These are phyloP conservation scores for Huso huso DNA, from an alignment of 2,797 vertebrate species.

Conservation along the genomic window DNA sequence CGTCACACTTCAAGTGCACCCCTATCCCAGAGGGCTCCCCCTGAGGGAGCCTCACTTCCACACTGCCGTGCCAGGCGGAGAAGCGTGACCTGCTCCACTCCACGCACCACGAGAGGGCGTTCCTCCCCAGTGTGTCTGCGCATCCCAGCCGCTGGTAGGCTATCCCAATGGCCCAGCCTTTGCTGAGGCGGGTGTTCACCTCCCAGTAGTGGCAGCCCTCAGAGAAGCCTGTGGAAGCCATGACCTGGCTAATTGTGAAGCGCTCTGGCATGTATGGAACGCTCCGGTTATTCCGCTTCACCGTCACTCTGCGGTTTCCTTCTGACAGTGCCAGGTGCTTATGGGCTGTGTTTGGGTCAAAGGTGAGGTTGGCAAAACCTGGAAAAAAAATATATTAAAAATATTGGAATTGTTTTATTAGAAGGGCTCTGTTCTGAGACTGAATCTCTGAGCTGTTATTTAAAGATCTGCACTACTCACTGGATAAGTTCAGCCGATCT, in stretches of 20 bases:
- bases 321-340: neutral
- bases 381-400: too few species aligned
- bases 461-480: too few species aligned
- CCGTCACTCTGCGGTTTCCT: slow-evolving; percentile 35
- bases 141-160: slow-evolving; percentile 32
- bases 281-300: slow-evolving; percentile 5
- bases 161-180: slow-evolving; percentile 49
- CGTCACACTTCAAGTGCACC: slow-evolving; percentile 42
- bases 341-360: too few species aligned
- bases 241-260: slow-evolving; percentile 44
- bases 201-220: slow-evolving; percentile 50
- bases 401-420: too few species aligned
- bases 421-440: too few species aligned
- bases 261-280: slow-evolving; percentile 25
- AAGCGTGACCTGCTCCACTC: slow-evolving; percentile 42
- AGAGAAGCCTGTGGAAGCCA: slow-evolving; percentile 46
- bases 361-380: too few species aligned
- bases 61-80: slow-evolving; percentile 34
- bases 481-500: too few species aligned
- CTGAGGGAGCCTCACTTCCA: slow-evolving; percentile 26
- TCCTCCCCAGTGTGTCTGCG: slow-evolving; percentile 39
- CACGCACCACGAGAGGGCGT: slow-evolving; percentile 45
- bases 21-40: slow-evolving; percentile 38
- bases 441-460: too few species aligned
- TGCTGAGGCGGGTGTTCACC: slow-evolving; percentile 37